Evolutionary conservation across 1,140 invertebrate genomes (phyloP).

Genomic region (Papilio xuthus): DNA sequence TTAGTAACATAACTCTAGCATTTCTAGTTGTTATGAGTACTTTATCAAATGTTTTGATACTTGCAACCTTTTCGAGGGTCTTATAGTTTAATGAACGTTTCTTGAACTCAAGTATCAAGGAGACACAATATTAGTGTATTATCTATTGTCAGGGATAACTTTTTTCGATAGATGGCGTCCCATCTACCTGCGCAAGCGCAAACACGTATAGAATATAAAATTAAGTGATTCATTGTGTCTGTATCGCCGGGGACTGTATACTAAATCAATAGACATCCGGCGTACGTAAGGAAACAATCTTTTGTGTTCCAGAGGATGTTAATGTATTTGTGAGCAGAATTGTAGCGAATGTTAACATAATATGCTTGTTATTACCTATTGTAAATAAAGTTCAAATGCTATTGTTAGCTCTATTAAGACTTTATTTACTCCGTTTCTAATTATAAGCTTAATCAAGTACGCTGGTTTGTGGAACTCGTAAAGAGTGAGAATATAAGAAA

Average conservation of each 20-base stretch:
- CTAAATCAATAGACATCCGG: conserved; percentile 57
- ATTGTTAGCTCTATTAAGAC: too few relatives aligned
- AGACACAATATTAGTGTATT: neutral
- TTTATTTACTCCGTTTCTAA: too few relatives aligned
- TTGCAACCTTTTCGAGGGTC: neutral
- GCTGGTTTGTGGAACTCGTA: too few relatives aligned
- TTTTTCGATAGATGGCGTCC: conserved; percentile 9
- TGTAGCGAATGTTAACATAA: conserved; percentile 1
- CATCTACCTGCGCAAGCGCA: conserved; percentile 25
- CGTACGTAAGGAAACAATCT: conserved; percentile 55
- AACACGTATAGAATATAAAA: conserved; percentile 49
- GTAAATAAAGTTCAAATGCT: too few relatives aligned
- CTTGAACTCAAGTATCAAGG: conserved; percentile 8
- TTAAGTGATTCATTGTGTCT: conserved; percentile 55
- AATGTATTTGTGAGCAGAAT: neutral
- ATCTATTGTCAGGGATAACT: conserved; percentile 9
- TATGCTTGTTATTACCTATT: conserved; percentile 10
- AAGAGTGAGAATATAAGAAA: too few relatives aligned
- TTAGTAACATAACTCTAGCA: neutral
- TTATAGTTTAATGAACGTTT: neutral
- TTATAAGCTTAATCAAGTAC: too few relatives aligned
- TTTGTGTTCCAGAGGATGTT: conserved; percentile 53
- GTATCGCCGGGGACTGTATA: conserved; percentile 49
- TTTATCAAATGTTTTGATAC: neutral
- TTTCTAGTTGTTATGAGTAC: neutral